Conservation (phyloP, 2,888 invertebrate genomes). For the Chrysomela aeneicollis region DNA sequence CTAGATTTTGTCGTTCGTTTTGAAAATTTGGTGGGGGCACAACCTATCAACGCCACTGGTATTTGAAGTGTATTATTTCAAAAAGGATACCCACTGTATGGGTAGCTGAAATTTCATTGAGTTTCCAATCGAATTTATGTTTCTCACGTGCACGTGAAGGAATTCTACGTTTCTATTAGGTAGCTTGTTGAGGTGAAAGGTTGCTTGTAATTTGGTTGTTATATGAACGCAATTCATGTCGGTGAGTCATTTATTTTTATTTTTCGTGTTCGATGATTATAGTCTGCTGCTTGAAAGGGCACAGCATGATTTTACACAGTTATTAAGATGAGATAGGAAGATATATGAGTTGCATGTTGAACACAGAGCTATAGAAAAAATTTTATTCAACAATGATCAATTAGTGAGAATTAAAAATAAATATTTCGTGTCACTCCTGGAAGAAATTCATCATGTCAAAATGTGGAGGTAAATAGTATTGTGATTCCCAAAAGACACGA, state of each 20-base stretch:
- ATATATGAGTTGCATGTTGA: not conserved
- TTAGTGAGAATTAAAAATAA: too few relatives aligned
- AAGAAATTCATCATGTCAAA: too few relatives aligned
- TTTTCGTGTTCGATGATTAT: not conserved
- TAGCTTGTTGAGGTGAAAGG: not conserved
- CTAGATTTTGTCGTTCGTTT: too few relatives aligned
- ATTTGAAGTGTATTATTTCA: not conserved
- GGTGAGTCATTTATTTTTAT: not conserved
- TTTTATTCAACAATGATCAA: not conserved
- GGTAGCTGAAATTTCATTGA: not conserved
- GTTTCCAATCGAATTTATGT: not conserved
- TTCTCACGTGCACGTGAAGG: not conserved
- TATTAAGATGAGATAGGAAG: not conserved
- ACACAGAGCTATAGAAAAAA: not conserved
- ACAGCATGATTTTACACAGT: conserved; percentile 2
- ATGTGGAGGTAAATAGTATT: too few relatives aligned
- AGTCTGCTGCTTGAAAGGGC: not conserved
- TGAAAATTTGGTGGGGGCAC: too few relatives aligned
- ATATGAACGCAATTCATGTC: not conserved
- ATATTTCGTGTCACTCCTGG: too few relatives aligned
- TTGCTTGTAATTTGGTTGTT: not conserved
- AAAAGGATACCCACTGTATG: not conserved
- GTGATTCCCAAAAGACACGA: too few relatives aligned
- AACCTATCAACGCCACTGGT: not conserved
- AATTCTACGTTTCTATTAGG: not conserved